Evolutionary conservation across 2,888 invertebrate genomes (phyloP).

Genomic region (Trisateles emortualis): DNA sequence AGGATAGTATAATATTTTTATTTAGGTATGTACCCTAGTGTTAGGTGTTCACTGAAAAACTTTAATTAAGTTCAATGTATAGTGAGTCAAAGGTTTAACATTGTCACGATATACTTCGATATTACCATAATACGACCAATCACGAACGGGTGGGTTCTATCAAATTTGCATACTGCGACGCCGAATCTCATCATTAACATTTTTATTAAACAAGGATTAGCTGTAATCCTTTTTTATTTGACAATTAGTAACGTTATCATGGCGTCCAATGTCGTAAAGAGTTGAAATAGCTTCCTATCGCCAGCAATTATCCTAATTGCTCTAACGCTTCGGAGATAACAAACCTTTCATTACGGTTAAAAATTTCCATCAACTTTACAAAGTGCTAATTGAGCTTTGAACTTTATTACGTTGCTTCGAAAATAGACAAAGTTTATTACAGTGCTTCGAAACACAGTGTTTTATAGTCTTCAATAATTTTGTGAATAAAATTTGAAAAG

Average conservation of each 20-base stretch:
- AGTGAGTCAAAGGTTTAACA: constrained; percentile 41
- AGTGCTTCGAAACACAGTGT: constrained; percentile 15
- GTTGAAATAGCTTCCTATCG: constrained; percentile 81
- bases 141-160: constrained; percentile 61
- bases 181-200: constrained; percentile 84
- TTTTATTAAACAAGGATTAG: constrained; percentile 86
- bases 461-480: constrained; percentile 33
- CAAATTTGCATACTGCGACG: constrained; percentile 81
- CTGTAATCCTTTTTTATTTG: constrained; percentile 86
- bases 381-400: constrained; percentile 60
- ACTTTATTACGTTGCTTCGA: constrained; percentile 25
- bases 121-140: constrained; percentile 59
- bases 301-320: constrained; percentile 80
- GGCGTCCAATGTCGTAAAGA: constrained; percentile 80
- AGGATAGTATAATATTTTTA: not conserved
- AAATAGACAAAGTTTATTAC: constrained; percentile 29
- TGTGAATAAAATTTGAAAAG: constrained; percentile 31
- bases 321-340: constrained; percentile 67
- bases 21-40: not conserved
- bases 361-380: constrained; percentile 58
- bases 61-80: constrained; percentile 24
- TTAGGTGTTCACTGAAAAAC: not conserved
- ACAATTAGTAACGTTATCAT: constrained; percentile 85
- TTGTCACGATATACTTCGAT: constrained; percentile 34
- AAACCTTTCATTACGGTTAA: constrained; percentile 65